These are phyloP conservation scores for Hipposideros larvatus DNA, from an alignment of 2,797 vertebrate species.

Conservation along the genomic window DNA sequence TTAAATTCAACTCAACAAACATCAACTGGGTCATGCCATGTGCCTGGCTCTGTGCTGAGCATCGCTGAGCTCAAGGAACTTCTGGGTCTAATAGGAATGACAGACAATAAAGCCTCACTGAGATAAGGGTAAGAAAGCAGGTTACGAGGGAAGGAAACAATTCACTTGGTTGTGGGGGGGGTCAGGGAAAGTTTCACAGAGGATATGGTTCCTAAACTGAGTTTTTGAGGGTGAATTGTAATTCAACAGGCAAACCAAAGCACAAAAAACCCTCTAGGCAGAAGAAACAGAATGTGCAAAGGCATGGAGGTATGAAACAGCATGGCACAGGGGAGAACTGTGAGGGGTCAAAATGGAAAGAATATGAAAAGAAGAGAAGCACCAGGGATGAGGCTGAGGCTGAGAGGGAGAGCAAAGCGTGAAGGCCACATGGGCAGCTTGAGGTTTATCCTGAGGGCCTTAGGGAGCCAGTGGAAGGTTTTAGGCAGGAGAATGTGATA, in stretches of 20 bases:
- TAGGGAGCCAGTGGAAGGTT: background rate
- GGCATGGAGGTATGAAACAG: background rate
- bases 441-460: background rate
- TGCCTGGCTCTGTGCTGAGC: background rate
- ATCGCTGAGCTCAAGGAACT: background rate
- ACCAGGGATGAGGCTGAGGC: background rate
- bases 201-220: background rate
- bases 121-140: background rate
- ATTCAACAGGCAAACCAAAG: background rate
- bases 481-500: background rate
- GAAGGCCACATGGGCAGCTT: background rate
- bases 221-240: slow-evolving; percentile 42
- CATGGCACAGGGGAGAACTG: too few species aligned
- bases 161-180: background rate
- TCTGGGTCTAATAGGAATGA: background rate
- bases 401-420: background rate
- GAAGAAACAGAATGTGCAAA: background rate
- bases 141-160: background rate
- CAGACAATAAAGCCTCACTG: background rate
- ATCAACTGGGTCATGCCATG: background rate
- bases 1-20: background rate
- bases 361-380: background rate
- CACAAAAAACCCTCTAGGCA: background rate
- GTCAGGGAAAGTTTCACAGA: background rate
- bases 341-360: background rate